Evolutionary conservation across 35 echinoderm and acorn worm species (phyloP).

Genomic region (Ophiothrix spiculata): DNA sequence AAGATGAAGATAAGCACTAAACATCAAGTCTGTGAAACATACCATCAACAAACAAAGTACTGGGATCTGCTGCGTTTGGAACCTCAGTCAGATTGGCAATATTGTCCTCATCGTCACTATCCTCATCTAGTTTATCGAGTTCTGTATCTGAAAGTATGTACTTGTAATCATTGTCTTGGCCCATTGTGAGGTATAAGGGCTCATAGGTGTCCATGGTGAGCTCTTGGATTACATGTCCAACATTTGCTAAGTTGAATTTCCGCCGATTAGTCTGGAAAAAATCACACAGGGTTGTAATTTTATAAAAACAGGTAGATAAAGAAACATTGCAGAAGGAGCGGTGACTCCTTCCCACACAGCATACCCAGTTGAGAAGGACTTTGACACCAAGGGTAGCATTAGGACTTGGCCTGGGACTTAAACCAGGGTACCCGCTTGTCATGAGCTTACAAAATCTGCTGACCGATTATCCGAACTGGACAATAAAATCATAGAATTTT

Average conservation of each 20-base stretch:
- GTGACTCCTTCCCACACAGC: not conserved
- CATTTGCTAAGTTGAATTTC: constrained; percentile 62
- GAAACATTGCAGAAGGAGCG: not conserved
- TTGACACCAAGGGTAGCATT: too few relatives aligned
- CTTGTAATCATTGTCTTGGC: not conserved
- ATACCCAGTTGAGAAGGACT: not conserved
- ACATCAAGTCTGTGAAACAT: too few relatives aligned
- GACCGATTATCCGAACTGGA: too few relatives aligned
- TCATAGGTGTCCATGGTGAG: constrained; percentile 89
- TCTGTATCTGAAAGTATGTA: not conserved
- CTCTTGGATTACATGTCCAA: constrained; percentile 71
- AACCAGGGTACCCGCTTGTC: too few relatives aligned
- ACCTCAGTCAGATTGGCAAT: too few relatives aligned
- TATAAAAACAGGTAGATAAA: not conserved
- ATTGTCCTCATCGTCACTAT: not conserved
- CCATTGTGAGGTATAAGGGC: constrained; percentile 58
- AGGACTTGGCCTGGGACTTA: too few relatives aligned
- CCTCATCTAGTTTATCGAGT: not conserved
- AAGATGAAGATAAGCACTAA: too few relatives aligned
- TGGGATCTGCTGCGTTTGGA: too few relatives aligned
- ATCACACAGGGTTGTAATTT: not conserved
- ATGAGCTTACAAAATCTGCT: too few relatives aligned
- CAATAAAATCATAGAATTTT: too few relatives aligned
- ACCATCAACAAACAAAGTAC: too few relatives aligned
- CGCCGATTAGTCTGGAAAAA: not conserved